These are phyloP conservation scores for Eulimnadia texana DNA, from an alignment of 1,140 invertebrate genomes.

Conservation along the genomic window DNA sequence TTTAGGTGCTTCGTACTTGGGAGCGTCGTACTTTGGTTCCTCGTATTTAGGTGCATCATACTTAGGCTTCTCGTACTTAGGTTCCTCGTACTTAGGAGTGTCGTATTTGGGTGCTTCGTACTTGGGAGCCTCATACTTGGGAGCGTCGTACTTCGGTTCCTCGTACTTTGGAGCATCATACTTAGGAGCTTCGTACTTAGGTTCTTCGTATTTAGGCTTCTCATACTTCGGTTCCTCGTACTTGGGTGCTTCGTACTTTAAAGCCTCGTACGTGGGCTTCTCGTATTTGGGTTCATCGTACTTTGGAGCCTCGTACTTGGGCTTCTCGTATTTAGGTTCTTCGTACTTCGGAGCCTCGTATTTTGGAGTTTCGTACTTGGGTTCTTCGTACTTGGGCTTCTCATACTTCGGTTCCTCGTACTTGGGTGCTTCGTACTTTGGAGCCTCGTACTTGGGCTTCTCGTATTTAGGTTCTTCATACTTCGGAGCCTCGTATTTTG, in stretches of 20 bases:
- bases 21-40: neutral
- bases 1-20: neutral
- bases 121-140: neutral
- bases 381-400: neutral
- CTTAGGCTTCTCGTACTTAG: neutral
- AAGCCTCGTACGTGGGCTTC: no score
- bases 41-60: neutral
- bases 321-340: neutral
- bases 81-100: neutral
- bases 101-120: neutral
- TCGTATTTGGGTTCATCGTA: neutral
- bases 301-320: neutral
- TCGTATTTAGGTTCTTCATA: neutral
- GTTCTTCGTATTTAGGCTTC: neutral
- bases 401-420: neutral
- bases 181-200: slow-evolving; percentile 3
- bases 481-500: neutral
- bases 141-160: neutral
- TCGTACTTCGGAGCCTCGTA: neutral
- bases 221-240: neutral
- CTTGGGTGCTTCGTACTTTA: neutral
- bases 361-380: neutral
- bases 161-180: neutral
- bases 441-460: no score
- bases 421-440: neutral